Evolutionary conservation across 2,888 invertebrate species (phyloP), one percentile per base, ranked within the genome.

Genomic region (Drosophila ustulata): DNA sequence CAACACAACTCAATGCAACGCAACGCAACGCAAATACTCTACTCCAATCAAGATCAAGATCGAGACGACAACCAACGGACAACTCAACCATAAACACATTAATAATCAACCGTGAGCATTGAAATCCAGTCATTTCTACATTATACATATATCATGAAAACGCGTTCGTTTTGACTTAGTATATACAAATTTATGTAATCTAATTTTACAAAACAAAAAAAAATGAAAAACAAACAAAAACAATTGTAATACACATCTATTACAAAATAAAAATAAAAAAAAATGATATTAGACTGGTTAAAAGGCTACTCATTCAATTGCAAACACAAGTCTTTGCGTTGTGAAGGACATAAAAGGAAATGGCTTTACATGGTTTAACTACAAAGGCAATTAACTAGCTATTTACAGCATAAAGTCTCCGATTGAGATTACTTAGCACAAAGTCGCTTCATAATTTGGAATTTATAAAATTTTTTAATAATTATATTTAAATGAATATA

Each of bases 401-500:
- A 18, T 18, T 18, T 18, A 18, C 18, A 18, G 1, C 18, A 18
- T 18, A 18, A 18, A 18, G 18, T 18, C 18, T 18, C 18, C 18
- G 37, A 37, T 37, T 37, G 9, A 11, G 6, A 18, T n/a, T n/a
- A n/a, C n/a, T 18, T 18, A 8, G 39, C 39, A 11, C 7, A 41
- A 0, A 41, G 18, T n/a, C 37, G 37, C 37, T 37, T 37, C 39
- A 41, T 18, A 41, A 55, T 34, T 53, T 49, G 57, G 46, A 50
- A 66, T 80, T 83, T 75, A 65, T 73, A 73, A 73, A 78, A 64
- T 56, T 61, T 64, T 76, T 72, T 84, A 67, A 76, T 82, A 75
- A 75, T 80, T 82, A 71, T 71, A 66, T 76, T 85, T 77, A 66
- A 64, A 64, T 80, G 67, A 72, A 77, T 82, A 66, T 78, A 85